Percentiles rank a stretch among this genome's conserved stretches.
Conservation (phyloP, 2,888 invertebrate genomes). For the Poecilus cupreus region DNA sequence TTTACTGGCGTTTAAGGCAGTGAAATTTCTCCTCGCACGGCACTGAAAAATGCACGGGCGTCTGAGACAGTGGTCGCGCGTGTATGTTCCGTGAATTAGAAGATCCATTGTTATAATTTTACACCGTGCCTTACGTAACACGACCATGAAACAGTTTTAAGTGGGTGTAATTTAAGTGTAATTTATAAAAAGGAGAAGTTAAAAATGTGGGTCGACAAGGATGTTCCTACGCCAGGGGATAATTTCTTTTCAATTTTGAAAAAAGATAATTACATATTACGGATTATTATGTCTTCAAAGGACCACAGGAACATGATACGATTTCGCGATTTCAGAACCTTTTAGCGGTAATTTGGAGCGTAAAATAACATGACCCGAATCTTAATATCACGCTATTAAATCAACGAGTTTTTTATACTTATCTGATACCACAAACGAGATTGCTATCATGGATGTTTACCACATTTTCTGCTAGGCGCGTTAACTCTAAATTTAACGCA, state of each 20-base stretch:
- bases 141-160: slow-evolving; percentile 58
- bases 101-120: slow-evolving; percentile 58
- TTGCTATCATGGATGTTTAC: slow-evolving; percentile 14
- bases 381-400: slow-evolving; percentile 24
- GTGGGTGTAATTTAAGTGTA: slow-evolving; percentile 51
- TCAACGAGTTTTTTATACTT: slow-evolving; percentile 16
- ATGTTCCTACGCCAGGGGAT: slow-evolving; percentile 21
- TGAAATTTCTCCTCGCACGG: background rate
- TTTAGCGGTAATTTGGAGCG: slow-evolving; percentile 32
- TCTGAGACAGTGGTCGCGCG: slow-evolving; percentile 35
- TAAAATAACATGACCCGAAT: slow-evolving; percentile 35
- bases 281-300: slow-evolving; percentile 17
- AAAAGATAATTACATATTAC: slow-evolving; percentile 34
- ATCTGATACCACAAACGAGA: slow-evolving; percentile 16
- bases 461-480: background rate
- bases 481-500: too few relatives aligned
- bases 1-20: background rate
- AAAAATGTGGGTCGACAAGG: slow-evolving; percentile 52
- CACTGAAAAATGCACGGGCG: background rate
- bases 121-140: slow-evolving; percentile 51
- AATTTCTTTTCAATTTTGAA: slow-evolving; percentile 32
- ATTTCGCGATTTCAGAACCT: slow-evolving; percentile 4
- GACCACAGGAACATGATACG: background rate
- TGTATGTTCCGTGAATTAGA: slow-evolving; percentile 50
- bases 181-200: slow-evolving; percentile 51